Evolutionary conservation across 1,140 invertebrate genomes (phyloP).

Genomic region (Musca domestica): DNA sequence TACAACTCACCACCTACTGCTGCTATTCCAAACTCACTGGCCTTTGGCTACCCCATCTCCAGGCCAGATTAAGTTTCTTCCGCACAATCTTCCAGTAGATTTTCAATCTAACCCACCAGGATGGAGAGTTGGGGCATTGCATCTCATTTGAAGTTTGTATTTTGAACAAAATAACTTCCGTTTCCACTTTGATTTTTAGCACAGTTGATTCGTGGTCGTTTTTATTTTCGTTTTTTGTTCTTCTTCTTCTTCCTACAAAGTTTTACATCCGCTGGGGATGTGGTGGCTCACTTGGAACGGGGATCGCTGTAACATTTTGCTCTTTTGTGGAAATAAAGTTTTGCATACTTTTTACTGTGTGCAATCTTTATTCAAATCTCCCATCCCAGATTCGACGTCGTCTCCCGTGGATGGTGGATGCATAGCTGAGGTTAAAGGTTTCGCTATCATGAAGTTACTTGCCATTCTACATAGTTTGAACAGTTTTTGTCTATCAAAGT

Average conservation of each 20-base stretch:
- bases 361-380: not conserved
- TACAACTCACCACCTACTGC: no score
- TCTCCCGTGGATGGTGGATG: not conserved
- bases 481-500: not conserved
- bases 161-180: conserved; percentile 17
- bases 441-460: not conserved
- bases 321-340: conserved; percentile 19
- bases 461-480: not conserved
- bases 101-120: no score
- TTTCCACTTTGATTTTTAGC: conserved; percentile 19
- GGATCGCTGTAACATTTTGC: not conserved
- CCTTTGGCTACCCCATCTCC: no score
- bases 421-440: conserved; percentile 7
- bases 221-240: not conserved
- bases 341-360: not conserved
- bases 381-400: not conserved
- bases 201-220: not conserved
- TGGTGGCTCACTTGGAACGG: not conserved
- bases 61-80: no score
- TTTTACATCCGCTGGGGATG: conserved; percentile 4
- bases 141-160: conserved; percentile 19
- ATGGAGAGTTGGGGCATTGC: not conserved
- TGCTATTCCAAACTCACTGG: not conserved
- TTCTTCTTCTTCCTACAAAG: not conserved
- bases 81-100: no score